Conservation (phyloP, 2,888 invertebrate species). For the Zaprionus lineosus region DNA sequence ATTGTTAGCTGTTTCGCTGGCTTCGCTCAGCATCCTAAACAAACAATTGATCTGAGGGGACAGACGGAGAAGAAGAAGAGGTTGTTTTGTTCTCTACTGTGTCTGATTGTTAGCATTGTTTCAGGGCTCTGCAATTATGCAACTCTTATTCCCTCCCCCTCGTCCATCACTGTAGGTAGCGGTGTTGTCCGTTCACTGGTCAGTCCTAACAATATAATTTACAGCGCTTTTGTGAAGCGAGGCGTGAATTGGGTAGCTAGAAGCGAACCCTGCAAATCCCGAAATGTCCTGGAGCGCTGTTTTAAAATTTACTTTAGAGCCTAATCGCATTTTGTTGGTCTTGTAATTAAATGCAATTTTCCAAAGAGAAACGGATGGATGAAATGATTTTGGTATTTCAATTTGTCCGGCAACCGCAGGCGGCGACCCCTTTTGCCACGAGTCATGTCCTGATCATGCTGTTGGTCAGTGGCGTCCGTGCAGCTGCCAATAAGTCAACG, state of each 20-base stretch:
- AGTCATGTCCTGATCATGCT: constrained; percentile 8
- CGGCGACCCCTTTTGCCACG: constrained; percentile 49
- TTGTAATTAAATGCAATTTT: constrained; percentile 68
- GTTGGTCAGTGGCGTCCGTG: constrained; percentile 31
- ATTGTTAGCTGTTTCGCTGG: constrained; percentile 12
- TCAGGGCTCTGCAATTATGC: constrained; percentile 62
- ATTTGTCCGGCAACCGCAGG: constrained; percentile 67
- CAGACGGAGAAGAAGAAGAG: neutral
- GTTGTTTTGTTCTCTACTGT: constrained; percentile 31
- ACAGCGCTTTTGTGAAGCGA: constrained; percentile 77
- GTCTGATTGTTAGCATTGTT: constrained; percentile 61
- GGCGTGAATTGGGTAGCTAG: constrained; percentile 66
- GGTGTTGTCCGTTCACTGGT: constrained; percentile 42
- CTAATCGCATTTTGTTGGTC: constrained; percentile 69
- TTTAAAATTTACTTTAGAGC: constrained; percentile 34
- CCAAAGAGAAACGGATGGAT: constrained; percentile 15
- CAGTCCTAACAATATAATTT: constrained; percentile 70
- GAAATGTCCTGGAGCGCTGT: constrained; percentile 19
- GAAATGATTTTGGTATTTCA: constrained; percentile 68
- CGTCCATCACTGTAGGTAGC: neutral
- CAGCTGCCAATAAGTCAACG: constrained; percentile 70
- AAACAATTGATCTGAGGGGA: constrained; percentile 45
- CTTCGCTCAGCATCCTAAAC: constrained; percentile 61
- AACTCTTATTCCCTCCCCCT: constrained; percentile 8
- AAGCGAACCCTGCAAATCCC: constrained; percentile 15